These are phyloP conservation scores for Dolichopus griseipennis DNA, from an alignment of 2,888 invertebrate species.

Conservation along the genomic window DNA sequence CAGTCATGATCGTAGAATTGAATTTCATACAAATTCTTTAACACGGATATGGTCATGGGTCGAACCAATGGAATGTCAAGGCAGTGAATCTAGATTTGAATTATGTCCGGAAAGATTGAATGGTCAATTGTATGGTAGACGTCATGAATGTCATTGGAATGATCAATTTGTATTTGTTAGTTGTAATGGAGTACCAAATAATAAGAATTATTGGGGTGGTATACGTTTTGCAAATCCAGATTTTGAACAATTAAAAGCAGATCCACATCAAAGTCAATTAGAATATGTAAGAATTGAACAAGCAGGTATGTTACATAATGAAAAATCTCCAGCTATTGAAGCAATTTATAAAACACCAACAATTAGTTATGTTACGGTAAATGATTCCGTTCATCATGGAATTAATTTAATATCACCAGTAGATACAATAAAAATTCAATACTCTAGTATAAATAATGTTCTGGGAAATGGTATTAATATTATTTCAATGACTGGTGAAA, in stretches of 20 bases:
- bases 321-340: conserved; percentile 87
- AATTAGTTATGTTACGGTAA: conserved; percentile 73
- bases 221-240: conserved; percentile 83
- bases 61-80: conserved; percentile 78
- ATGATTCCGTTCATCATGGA: conserved; percentile 80
- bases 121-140: conserved; percentile 78
- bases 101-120: conserved; percentile 83
- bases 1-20: conserved; percentile 73
- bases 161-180: conserved; percentile 87
- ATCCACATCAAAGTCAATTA: conserved; percentile 74
- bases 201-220: conserved; percentile 84
- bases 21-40: conserved; percentile 80
- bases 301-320: conserved; percentile 91
- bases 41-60: conserved; percentile 91
- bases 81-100: conserved; percentile 65
- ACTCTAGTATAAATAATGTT: conserved; percentile 66
- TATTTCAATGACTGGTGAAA: conserved; percentile 86
- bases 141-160: conserved; percentile 81
- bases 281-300: conserved; percentile 76
- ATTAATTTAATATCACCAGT: conserved; percentile 85
- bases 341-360: conserved; percentile 78
- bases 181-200: conserved; percentile 59
- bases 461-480: conserved; percentile 86
- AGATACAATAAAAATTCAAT: conserved; percentile 67
- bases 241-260: conserved; percentile 81